Evolutionary conservation across 1,140 invertebrate genomes (phyloP).

Genomic region (Potamilus streckersoni): DNA sequence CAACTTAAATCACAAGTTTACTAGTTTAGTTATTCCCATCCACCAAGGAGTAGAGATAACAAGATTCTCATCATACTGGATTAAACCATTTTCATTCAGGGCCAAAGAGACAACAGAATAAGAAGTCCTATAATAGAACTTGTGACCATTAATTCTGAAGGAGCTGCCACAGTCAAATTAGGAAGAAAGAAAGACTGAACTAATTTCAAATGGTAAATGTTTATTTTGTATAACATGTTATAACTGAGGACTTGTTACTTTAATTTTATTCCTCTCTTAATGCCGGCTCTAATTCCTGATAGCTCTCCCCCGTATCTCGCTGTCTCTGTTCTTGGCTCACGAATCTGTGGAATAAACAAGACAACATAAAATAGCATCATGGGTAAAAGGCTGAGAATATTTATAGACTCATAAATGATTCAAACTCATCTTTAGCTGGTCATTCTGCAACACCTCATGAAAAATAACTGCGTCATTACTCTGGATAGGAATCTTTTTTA

Average conservation of each 20-base stretch:
- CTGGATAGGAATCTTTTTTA: background rate
- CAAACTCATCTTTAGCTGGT: background rate
- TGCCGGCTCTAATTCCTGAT: slow-evolving; percentile 88
- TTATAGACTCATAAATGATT: background rate
- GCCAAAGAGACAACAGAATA: no score
- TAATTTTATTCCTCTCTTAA: slow-evolving; percentile 67
- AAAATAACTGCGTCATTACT: background rate
- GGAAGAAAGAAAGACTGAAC: no score
- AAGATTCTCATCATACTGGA: no score
- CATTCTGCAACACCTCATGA: background rate
- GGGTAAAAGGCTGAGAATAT: background rate
- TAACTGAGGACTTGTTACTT: slow-evolving; percentile 20
- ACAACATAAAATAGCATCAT: background rate
- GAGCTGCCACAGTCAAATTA: no score
- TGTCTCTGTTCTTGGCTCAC: slow-evolving; percentile 82
- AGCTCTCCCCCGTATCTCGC: slow-evolving; percentile 87
- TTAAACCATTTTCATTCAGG: no score
- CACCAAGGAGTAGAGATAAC: no score
- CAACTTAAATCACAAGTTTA: no score
- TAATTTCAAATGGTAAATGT: no score
- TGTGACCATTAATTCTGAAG: no score
- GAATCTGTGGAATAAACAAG: slow-evolving; percentile 62
- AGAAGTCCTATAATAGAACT: no score
- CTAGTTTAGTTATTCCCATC: no score
- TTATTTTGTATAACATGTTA: no score